Base-by-base conservation (phyloP, 2,113 vertebrate species). In the Pseudorectes ferrugineus region DNA sequence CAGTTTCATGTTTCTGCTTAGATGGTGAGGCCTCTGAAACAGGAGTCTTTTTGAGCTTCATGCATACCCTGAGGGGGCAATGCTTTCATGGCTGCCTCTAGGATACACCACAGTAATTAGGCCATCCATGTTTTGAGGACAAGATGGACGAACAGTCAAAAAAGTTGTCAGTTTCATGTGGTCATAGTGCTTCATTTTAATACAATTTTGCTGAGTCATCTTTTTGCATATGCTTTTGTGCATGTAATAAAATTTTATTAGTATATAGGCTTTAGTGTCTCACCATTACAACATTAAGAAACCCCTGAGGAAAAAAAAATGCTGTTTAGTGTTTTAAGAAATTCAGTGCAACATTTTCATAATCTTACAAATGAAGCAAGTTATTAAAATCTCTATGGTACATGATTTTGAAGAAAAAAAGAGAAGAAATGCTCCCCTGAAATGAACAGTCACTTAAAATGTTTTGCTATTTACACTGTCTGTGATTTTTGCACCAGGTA, bases 401-500 rank as follows among this genome's bases (percentile, higher is more conserved):
- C 14, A 0, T 70, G 49, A 82, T 45, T 81, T 91, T 1, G 12
- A 85, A 52, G 8, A 12, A 54, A 42, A 48, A 62, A n/a, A 55
- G 54, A 43, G 23, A 23, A 33, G 0, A 62, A 85, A 33, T 6
- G 0, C 12, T 68, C 5, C 11, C 10, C 12, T 12, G 3, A 78
- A 54, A 55, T 40, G 11, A 81, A 23, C 7, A 57, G 5, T 52
- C 11, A 43, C 18, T 55, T 71, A 33, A 81, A 85, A 57, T 1
- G 0, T 76, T 88, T 82, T 36, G 33, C 12, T 87, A 1, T 48
- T 71, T 78, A 38, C 22, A 42, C 14, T 62, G 12, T 20, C 12
- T 55, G 33, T 78, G 31, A 36, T 82, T 68, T 77, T 40, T 89
- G 28, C 42, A 68, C 9, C 1, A 1, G 24, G 6, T 84, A 55